A percentile compares a stretch with the other conserved stretches of the same genome.
These are phyloP conservation scores for Vanacampus margaritifer DNA, from an alignment of 2,113 vertebrate species.

Conservation along the genomic window DNA sequence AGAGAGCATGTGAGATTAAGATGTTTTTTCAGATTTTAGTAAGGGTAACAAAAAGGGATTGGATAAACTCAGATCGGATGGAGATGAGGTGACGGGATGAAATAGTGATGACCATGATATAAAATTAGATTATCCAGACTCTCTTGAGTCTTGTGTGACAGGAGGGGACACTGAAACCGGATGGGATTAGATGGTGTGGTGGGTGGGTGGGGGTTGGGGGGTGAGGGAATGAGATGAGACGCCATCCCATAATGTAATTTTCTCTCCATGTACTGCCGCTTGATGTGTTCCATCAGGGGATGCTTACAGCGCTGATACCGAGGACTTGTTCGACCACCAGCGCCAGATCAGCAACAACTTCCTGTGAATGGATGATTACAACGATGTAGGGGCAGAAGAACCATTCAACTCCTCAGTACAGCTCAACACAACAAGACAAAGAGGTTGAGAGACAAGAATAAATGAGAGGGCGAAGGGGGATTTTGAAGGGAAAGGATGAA, in stretches of 20 bases:
- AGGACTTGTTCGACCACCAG: conserved; percentile 83
- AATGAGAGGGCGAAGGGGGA: conserved; percentile 15
- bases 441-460: conserved; percentile 39
- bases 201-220: no score
- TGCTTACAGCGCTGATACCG: conserved; percentile 75
- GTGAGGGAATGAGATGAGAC: background rate
- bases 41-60: no score
- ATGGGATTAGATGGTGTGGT: background rate
- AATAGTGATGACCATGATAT: no score
- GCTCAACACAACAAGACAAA: conserved; percentile 38
- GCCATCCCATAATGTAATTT: background rate
- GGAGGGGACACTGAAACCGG: no score
- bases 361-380: conserved; percentile 70
- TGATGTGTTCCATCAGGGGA: conserved; percentile 72
- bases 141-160: no score
- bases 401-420: conserved; percentile 45
- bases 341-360: conserved; percentile 88
- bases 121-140: no score
- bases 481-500: conserved; percentile 3
- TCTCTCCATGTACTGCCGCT: background rate
- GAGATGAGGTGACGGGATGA: no score
- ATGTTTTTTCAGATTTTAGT: no score
- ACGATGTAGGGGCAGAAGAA: conserved; percentile 39
- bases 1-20: no score
- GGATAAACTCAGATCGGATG: no score